Evolutionary conservation across 2,113 vertebrate species (phyloP), one percentile per base, ranked within the genome.

Genomic region (Periophthalmodon schlosseri): DNA sequence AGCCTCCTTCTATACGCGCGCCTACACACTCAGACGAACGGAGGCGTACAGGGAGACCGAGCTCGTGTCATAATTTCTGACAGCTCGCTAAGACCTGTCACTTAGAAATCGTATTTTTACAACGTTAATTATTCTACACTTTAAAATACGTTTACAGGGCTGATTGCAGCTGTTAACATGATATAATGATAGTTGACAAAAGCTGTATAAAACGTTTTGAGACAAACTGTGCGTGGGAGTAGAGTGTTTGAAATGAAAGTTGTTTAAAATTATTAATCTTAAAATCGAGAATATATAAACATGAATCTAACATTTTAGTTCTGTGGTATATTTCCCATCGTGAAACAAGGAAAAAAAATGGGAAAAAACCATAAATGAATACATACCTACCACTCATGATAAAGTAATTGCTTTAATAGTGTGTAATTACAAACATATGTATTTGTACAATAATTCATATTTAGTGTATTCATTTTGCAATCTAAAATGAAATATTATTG

Each of bases 21-120:
- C 58, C 58, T 13, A 61, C 58, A 61, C 58, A 33, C 58, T 61
- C 58, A 33, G 58, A 61, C 58, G n/a, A 15, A 61, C 7, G 23
- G 58, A 61, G 24, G 58, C 58, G 58, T 61, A 11, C n/a, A 57
- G 56, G 56, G n/a, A 61, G 58, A 33, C 58, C 24, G 24, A 24
- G 58, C 58, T 15, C 13, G 58, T 61, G 58, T 61, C 24, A 61
- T 61, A 12, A 14, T 14, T 28, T 33, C 58, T 33, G 58, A 61
- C 58, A 24, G 58, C 58, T 61, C 24, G 23, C 58, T 61, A 24
- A 23, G 6, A 14, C 24, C 23, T 61, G 58, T 28, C 58, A 33
- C 58, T 61, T 33, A 24, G 21, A 24, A 61, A 33, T 61, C 58
- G 4, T 61, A 61, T 61, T 61, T 61, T 61, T 33, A 61, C 58